Evolutionary conservation across 2,113 vertebrate species (phyloP), one percentile per base, ranked within the genome.

Genomic region (Indri indri): DNA sequence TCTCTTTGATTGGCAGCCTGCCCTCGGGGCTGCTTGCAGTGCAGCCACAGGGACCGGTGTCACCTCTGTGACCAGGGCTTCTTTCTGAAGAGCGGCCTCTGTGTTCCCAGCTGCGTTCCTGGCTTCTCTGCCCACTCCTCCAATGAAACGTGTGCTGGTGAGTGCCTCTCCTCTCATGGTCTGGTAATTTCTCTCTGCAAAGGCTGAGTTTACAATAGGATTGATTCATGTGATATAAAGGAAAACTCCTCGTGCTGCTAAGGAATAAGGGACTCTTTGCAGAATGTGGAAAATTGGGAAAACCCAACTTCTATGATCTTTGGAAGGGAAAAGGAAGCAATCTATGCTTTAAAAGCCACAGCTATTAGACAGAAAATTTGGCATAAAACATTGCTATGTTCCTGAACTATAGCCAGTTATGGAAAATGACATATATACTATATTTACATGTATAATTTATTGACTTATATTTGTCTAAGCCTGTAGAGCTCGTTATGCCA

Each of bases 111-210:
- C 97, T 99, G 99, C 97, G 98, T 99, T 50, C 98, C 82, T 6
- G 99, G 99, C 59, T 99, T 99, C 98, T 99, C 99, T 23, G 94
- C 98, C 16, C 98, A 99, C 87, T 84, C 42, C 5, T 66, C 86
- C 97, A 99, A 97, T 71, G 98, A 98, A 79, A 97, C 96, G 34
- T 99, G 99, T 97, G 93, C 99, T 95, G 99, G 99, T 99, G 97
- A 99, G 95, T 74, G 40, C 79, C 57, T 71, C 61, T 61, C 22
- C 42, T 37, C 16, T 11, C 9, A 18, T 30, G 42, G 23, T 50
- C 42, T 80, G 40, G 10, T 85, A 42, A 71, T 77, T 66, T 90
- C 50, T 66, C 59, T 37, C 5, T 52, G 40, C 45, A 34, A 5
- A 68, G 59, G n/a, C 59, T 95, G 57, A 40, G 9, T 93, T 23